Evolutionary conservation across 2,797 vertebrate species (phyloP).

Genomic region (Ctenopoma multispine): DNA sequence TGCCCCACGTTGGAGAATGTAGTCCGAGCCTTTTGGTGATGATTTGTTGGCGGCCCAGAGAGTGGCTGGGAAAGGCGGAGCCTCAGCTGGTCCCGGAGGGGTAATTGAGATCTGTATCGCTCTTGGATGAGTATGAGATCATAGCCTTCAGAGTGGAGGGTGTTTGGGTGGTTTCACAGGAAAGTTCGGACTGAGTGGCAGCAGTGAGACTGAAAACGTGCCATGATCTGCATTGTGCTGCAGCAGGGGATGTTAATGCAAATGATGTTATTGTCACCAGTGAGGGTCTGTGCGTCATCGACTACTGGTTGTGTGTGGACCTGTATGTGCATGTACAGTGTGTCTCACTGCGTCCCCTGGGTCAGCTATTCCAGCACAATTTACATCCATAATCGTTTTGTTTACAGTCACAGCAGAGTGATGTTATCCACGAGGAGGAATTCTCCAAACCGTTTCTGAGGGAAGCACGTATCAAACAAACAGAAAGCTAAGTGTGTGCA

Average conservation of each 20-base stretch:
- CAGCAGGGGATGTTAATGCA: neutral
- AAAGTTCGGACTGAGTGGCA: slow-evolving; percentile 44
- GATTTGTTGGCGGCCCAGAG: slow-evolving; percentile 32
- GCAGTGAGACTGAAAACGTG: slow-evolving; percentile 43
- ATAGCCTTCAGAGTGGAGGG: slow-evolving; percentile 31
- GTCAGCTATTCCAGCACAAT: neutral
- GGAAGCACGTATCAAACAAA: slow-evolving; percentile 5
- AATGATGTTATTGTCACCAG: slow-evolving; percentile 29
- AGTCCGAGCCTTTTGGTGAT: slow-evolving; percentile 45
- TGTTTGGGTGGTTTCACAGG: slow-evolving; percentile 53
- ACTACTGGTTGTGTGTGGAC: slow-evolving; percentile 15
- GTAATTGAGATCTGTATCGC: slow-evolving; percentile 70
- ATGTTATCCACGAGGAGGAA: slow-evolving; percentile 42
- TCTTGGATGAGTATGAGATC: slow-evolving; percentile 50
- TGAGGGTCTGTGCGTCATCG: slow-evolving; percentile 18
- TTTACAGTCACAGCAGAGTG: slow-evolving; percentile 40
- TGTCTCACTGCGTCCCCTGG: slow-evolving; percentile 5
- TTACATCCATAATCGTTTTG: slow-evolving; percentile 23
- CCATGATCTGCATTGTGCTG: slow-evolving; percentile 6
- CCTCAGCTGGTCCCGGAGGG: slow-evolving; percentile 46
- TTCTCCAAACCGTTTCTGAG: neutral
- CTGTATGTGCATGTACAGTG: slow-evolving; percentile 3
- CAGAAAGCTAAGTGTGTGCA: neutral
- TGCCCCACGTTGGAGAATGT: slow-evolving; percentile 48
- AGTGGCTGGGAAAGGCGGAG: slow-evolving; percentile 50